Percentiles rank a stretch among this genome's conserved stretches.
Evolutionary conservation across 2,797 vertebrate species (phyloP).

Genomic region (Hapalemur alaotrensis): DNA sequence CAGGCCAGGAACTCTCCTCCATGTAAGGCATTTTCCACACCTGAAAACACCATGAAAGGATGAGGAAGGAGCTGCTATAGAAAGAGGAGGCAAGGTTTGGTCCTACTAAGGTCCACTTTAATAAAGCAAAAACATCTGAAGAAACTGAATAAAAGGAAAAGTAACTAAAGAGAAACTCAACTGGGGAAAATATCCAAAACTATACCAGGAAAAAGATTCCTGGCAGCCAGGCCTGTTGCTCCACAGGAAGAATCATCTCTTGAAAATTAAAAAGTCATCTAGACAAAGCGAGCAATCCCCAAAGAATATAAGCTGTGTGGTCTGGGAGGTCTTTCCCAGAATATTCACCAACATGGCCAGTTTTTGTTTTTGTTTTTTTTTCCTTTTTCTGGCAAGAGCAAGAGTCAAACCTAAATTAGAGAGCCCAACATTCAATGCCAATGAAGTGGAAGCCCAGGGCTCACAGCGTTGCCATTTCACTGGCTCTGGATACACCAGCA

Average conservation of each 20-base stretch:
- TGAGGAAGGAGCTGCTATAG: not conserved
- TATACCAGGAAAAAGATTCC: slow-evolving; percentile 15
- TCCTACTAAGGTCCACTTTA: not conserved
- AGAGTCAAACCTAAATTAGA: slow-evolving; percentile 35
- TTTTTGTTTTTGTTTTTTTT: not conserved
- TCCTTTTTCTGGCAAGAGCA: slow-evolving; percentile 42
- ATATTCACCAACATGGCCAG: not conserved
- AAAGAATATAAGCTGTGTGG: slow-evolving; percentile 49
- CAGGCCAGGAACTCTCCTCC: not conserved
- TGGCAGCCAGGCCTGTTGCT: slow-evolving; percentile 16
- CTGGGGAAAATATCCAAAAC: slow-evolving; percentile 1
- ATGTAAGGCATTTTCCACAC: not conserved
- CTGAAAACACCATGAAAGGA: not conserved
- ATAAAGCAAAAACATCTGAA: slow-evolving; percentile 18
- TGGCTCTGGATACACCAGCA: not conserved
- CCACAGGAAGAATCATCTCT: slow-evolving; percentile 34
- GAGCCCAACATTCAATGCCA: not conserved
- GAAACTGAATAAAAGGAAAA: slow-evolving; percentile 13
- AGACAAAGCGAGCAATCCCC: slow-evolving; percentile 53
- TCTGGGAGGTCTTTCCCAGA: slow-evolving; percentile 48
- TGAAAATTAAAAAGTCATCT: slow-evolving; percentile 63
- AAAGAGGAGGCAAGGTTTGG: not conserved
- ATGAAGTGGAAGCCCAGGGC: not conserved
- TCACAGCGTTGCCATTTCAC: not conserved
- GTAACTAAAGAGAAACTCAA: slow-evolving; percentile 11